Conservation (phyloP, 1,140 invertebrate species). For the Calephelis virginiensis region DNA sequence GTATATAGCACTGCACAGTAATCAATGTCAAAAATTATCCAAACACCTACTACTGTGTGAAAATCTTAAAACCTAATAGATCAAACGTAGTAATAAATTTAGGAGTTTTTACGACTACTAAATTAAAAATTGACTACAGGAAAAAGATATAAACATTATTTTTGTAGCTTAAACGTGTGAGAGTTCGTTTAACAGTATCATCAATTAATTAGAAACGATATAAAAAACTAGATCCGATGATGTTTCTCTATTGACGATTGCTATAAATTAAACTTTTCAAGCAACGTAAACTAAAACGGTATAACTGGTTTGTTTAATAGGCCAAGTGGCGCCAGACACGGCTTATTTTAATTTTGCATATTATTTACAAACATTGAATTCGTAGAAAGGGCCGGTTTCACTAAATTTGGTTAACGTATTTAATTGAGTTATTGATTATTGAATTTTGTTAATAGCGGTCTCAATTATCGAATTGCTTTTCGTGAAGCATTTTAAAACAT, state of each 20-base stretch:
- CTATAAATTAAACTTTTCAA: slow-evolving; percentile 1
- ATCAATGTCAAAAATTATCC: too few relatives aligned
- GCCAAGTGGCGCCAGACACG: slow-evolving; percentile 31
- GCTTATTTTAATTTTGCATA: slow-evolving; percentile 21
- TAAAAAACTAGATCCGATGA: slow-evolving; percentile 11
- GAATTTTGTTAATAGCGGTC: background rate
- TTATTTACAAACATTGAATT: slow-evolving; percentile 36
- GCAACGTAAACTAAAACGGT: slow-evolving; percentile 4
- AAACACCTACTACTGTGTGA: too few relatives aligned
- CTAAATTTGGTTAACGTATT: background rate
- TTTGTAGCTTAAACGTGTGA: background rate
- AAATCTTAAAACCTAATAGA: slow-evolving; percentile 1
- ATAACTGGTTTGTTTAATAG: slow-evolving; percentile 21
- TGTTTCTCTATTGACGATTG: background rate
- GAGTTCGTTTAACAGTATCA: slow-evolving; percentile 11
- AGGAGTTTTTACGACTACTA: background rate
- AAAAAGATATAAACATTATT: slow-evolving; percentile 3
- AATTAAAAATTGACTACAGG: slow-evolving; percentile 6
- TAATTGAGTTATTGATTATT: background rate
- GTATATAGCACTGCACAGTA: too few relatives aligned
- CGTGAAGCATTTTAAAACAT: background rate
- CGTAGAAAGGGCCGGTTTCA: slow-evolving; percentile 21
- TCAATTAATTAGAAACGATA: slow-evolving; percentile 14
- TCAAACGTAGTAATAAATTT: background rate
- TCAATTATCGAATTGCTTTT: background rate